These are phyloP conservation scores for Lucilia cuprina DNA, from an alignment of 1,140 invertebrate genomes.

Conservation along the genomic window DNA sequence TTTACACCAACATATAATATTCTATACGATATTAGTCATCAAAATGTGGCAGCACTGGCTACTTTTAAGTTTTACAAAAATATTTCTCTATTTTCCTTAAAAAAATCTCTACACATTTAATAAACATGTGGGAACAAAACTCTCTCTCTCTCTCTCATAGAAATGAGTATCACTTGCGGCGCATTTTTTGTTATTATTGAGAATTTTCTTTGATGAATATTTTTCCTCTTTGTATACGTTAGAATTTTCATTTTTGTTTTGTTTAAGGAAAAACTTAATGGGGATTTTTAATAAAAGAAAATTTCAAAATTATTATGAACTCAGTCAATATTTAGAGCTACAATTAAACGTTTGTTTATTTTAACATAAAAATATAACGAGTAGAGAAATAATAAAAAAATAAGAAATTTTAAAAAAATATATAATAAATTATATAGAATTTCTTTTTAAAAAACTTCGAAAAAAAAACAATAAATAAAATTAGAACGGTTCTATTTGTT, in stretches of 20 bases:
- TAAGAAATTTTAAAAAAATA: neutral
- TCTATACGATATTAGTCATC: too few species aligned
- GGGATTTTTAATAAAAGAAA: conserved; percentile 29
- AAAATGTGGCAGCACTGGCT: too few species aligned
- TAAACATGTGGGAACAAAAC: neutral
- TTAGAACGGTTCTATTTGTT: conserved; percentile 22
- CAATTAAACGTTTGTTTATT: conserved; percentile 16
- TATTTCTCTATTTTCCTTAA: neutral
- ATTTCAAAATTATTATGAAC: conserved; percentile 33
- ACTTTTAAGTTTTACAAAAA: too few species aligned
- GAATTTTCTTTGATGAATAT: neutral
- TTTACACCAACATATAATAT: too few species aligned
- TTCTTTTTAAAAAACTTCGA: neutral
- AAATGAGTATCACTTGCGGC: neutral
- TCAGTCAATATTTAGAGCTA: conserved; percentile 28
- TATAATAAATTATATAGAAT: neutral
- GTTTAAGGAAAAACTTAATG: neutral
- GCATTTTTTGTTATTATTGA: neutral
- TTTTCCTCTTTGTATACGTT: neutral
- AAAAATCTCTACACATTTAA: too few species aligned
- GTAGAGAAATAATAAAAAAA: neutral
- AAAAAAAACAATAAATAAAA: conserved; percentile 19
- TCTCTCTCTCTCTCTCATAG: neutral
- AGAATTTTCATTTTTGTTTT: neutral
- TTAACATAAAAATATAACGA: neutral